Base-by-base conservation (phyloP, 1,140 invertebrate species). In the Pteromalus puparum region DNA sequence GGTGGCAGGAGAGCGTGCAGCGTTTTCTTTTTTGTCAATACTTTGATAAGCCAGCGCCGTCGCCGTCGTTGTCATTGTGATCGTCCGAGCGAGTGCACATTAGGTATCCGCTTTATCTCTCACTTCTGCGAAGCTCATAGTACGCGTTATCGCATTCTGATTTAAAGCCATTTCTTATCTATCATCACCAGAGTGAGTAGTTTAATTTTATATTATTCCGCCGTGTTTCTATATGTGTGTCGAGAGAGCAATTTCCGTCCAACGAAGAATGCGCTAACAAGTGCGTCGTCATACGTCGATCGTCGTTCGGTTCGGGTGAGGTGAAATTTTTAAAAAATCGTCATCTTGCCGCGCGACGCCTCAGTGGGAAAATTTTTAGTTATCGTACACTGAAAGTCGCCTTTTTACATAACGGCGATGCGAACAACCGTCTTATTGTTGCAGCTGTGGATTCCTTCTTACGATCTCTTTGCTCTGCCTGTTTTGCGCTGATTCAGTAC, bases 121-220 rank as follows among this genome's bases (percentile, higher is more conserved):
- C n/a, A 42, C 24, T 84, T 84, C 76, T 81, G 26, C 38, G 21
- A 67, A 84, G 83, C 78, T 67, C 75, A 81, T 75, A 84, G 77
- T 85, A 82, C 24, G 38, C 74, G 79, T 85, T 85, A 85, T 85
- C 79, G 46, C 38, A 82, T 77, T 77, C 10, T 85, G 84, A 85
- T 85, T 85, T 81, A 85, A 78, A 85, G 84, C 46, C 30, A 26
- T 38, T 82, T 72, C 74, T 85, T 82, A 84, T 84, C 83, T 84
- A 38, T 84, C 48, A 75, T 84, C 46, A 24, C 61, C 67, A 48
- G 53, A 61, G 21, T 6, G 53, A 84, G 77, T 80, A 81, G 77
- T 84, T 84, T 13, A 80, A 84, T 84, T 80, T 80, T 80, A 84
- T 80, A 80, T 78, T 78, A 79, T 84, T 84, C 83, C 72, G 72